Evolutionary conservation across 2,797 vertebrate genomes (phyloP), one percentile per base, ranked within the genome.

Genomic region (Cheirogaleus major): DNA sequence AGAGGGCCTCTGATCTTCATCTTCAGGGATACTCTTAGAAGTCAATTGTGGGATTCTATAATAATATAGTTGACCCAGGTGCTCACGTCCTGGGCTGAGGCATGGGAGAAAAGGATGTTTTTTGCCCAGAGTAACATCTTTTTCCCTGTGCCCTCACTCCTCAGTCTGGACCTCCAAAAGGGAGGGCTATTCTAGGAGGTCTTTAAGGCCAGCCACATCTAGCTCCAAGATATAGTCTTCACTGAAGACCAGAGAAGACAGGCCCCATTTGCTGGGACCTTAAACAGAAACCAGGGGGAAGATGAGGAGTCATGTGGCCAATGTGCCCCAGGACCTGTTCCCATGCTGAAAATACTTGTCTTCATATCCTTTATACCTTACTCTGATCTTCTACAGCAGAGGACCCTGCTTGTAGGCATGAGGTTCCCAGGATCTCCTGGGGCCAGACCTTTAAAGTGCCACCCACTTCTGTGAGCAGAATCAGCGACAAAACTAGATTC

Each of bases 401-500:
- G 17, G 55, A 32, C n/a, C 10, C 78, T 96, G 48, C 2, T 79
- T 41, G 35, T 91, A 32, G 22, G 48, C 57, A 4, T 85, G 50
- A 96, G 25, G 48, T 48, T 93, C 79, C 70, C 65, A 83, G 48
- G 32, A 94, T 95, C 57, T 94, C 79, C 91, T 65, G 45, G 22
- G 67, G 61, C 20, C 79, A 93, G 57, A 73, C 1, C 72, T 91
- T 92, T 91, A 94, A 95, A 96, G 30, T 93, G 41, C 72, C 45
- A 87, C 38, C 43, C 25, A 76, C 32, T 76, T 92, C 43, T 87
- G 20, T 89, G 84, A 87, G 67, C 59, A 86, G 73, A 93, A 90
- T 89, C 67, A 96, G 32, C 7, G 72, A 80, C 63, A 94, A 95
- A 97, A 97, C 38, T 85, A 91, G 50, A 95, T 89, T 95, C 65